These are phyloP conservation scores for Pipistrellus pygmaeus DNA, from an alignment of 2,797 vertebrate genomes.

Conservation along the genomic window DNA sequence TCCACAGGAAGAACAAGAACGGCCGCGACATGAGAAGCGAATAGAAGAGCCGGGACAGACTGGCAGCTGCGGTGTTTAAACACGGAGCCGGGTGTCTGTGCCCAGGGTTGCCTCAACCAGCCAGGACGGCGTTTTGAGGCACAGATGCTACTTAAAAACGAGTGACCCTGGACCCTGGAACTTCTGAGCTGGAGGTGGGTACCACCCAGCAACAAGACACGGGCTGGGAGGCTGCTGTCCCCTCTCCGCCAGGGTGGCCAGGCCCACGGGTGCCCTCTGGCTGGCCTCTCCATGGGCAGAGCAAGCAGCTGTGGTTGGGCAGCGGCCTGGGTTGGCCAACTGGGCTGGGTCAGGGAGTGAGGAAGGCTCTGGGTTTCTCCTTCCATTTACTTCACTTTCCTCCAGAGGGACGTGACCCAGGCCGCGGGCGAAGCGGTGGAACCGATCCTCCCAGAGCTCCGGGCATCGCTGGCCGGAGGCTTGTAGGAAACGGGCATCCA, in stretches of 20 bases:
- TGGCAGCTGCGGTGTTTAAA: not conserved
- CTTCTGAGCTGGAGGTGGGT: not conserved
- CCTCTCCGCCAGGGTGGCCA: no score
- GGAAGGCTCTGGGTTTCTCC: not conserved
- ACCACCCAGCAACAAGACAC: not conserved
- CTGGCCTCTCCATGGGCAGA: not conserved
- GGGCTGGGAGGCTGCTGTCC: not conserved
- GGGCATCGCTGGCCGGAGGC: not conserved
- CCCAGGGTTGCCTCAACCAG: not conserved
- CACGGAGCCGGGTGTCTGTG: not conserved
- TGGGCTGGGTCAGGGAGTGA: not conserved
- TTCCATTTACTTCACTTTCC: not conserved
- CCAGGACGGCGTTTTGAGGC: conserved; percentile 43
- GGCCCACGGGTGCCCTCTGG: not conserved
- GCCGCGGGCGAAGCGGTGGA: not conserved
- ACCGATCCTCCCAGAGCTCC: not conserved
- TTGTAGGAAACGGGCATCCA: not conserved
- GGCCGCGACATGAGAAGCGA: conserved; percentile 36
- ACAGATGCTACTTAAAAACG: conserved; percentile 59
- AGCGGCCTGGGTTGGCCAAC: not conserved
- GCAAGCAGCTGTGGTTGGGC: not conserved
- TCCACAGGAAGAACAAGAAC: conserved; percentile 71
- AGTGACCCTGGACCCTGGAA: not conserved
- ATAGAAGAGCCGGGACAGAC: conserved; percentile 16
- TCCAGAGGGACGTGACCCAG: not conserved